phyloP scores from a whole-genome alignment of 1,140 invertebrate species.

The Mya arenaria region DNA sequence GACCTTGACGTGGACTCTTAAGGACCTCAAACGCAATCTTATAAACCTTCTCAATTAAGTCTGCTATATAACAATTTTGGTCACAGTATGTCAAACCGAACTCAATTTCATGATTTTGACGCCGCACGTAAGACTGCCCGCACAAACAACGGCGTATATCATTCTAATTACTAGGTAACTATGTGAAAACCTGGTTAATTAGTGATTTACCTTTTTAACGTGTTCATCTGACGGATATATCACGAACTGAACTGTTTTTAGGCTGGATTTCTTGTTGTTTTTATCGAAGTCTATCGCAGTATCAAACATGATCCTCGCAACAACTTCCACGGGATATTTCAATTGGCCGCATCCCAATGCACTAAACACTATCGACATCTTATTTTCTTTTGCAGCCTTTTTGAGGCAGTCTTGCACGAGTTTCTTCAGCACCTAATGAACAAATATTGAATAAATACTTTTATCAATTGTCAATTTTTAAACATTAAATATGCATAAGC shows the following conservation, averaged over 20 bases:
- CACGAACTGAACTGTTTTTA: conserved; percentile 47
- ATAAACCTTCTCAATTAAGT: not conserved
- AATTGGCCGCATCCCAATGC: conserved; percentile 48
- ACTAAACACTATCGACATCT: conserved; percentile 26
- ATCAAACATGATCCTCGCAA: conserved; percentile 37
- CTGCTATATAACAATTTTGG: not conserved
- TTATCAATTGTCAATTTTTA: not conserved
- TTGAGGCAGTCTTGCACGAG: conserved; percentile 22
- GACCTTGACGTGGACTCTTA: too few relatives aligned
- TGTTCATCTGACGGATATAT: conserved; percentile 25
- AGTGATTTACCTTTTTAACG: not conserved
- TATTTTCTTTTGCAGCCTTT: conserved; percentile 19
- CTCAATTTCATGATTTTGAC: not conserved
- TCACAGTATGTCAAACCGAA: not conserved
- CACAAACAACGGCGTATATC: not conserved
- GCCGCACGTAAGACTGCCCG: not conserved
- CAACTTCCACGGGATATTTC: conserved; percentile 26
- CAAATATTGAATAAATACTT: not conserved
- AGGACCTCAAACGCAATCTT: too few relatives aligned
- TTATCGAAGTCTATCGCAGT: conserved; percentile 21
- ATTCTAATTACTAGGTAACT: not conserved
- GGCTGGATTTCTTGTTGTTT: not conserved
- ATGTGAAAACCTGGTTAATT: not conserved
- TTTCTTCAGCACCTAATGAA: conserved; percentile 23
- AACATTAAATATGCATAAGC: not conserved